Evolutionary conservation across 2,113 vertebrate genomes (phyloP), one percentile per base, ranked within the genome.

Genomic region (Nipponia nippon): DNA sequence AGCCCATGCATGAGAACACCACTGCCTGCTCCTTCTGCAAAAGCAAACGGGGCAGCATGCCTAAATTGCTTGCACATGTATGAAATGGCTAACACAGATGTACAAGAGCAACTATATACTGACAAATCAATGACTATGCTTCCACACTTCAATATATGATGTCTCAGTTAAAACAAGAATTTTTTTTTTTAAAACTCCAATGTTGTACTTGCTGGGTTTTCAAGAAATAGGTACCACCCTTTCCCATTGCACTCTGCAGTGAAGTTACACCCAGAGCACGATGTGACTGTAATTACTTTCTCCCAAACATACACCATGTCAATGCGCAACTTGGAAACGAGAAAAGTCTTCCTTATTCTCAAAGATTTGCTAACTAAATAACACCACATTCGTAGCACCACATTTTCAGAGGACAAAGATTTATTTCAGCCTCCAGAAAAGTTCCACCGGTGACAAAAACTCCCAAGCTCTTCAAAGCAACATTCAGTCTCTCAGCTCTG

Each of bases 241-340:
- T 97, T 93, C 79, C 79, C 83, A 95, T 4, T 87, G 78, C 93
- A 49, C 62, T 91, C 42, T 66, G 78, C 87, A 85, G 66, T 55
- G 42, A 77, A 91, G 93, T 90, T 93, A 95, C 95, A 95, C 91
- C 94, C 91, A 81, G 59, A 72, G 49, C 34, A 82, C 69, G 55
- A 73, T 7, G 11, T 56, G 61, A 79, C 34, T 42, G 61, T 26
- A 93, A 55, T 72, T 87, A 47, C 59, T 93, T 73, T 75, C 40
- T 90, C 79, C 22, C 38, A 67, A 73, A 79, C 32, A 20, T 73
- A 46, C 9, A 1, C 63, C 69, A 70, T 34, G 70, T 89, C 72
- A 53, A 2, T 7, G 26, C 53, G 22, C 46, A 86, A 29, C 56
- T 81, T 93, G 58, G 65, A 69, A 94, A 71, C 79, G 50, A 87